Conservation (phyloP, 2,797 vertebrate species). For the Eupleurogrammus muticus region DNA sequence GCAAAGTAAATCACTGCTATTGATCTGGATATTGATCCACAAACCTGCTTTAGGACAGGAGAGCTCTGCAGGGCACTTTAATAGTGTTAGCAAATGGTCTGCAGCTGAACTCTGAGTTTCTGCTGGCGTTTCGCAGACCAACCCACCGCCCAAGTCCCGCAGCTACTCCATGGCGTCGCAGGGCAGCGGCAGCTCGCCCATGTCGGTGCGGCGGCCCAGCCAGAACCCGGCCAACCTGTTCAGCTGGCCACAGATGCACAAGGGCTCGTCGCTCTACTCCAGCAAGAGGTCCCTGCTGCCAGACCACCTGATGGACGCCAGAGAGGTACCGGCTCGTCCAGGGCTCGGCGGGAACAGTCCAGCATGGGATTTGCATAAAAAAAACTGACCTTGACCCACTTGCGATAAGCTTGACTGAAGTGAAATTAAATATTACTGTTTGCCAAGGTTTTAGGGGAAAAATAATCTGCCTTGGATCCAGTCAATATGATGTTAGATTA, state of each 20-base stretch:
- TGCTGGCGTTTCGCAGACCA: slow-evolving; percentile 84
- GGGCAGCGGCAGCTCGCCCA: slow-evolving; percentile 93
- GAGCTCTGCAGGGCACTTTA: neutral
- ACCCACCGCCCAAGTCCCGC: slow-evolving; percentile 94
- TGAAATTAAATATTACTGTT: neutral
- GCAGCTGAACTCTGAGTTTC: neutral
- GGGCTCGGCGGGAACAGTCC: too few relatives aligned
- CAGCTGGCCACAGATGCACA: slow-evolving; percentile 88
- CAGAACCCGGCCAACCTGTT: slow-evolving; percentile 90
- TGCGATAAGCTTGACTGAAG: neutral
- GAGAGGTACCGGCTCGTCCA: slow-evolving; percentile 86
- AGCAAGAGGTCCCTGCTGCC: slow-evolving; percentile 91
- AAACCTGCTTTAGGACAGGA: neutral
- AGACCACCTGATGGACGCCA: slow-evolving; percentile 94
- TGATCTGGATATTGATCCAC: slow-evolving; percentile 45
- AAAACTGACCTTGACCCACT: too few relatives aligned
- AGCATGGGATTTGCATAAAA: neutral
- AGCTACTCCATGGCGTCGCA: slow-evolving; percentile 96
- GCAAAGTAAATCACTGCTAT: slow-evolving; percentile 36
- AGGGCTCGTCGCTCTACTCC: slow-evolving; percentile 85
- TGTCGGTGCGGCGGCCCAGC: slow-evolving; percentile 90
- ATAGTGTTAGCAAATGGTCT: neutral
- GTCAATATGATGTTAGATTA: slow-evolving; percentile 4
- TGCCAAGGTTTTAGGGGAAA: neutral
- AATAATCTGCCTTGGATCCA: slow-evolving; percentile 2